These are phyloP conservation scores for Cryptotermes secundus DNA, from an alignment of 1,140 invertebrate species.

Conservation along the genomic window DNA sequence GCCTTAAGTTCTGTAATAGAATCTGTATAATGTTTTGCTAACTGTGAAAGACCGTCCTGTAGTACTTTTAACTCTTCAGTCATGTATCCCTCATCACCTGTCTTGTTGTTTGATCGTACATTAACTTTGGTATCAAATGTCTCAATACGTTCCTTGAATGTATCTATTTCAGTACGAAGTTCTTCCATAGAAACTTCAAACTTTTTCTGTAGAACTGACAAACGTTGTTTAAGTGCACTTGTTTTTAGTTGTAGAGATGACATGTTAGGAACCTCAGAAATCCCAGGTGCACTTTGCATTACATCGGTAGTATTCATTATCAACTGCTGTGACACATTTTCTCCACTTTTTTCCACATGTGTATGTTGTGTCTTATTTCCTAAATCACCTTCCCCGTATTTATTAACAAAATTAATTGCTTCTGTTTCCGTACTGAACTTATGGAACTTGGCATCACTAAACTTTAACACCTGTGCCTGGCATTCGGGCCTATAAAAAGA, in stretches of 20 bases:
- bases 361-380: neutral
- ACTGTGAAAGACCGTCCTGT: neutral
- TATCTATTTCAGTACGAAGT: neutral
- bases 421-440: constrained; percentile 26
- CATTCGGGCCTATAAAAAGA: constrained; percentile 23
- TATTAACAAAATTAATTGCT: constrained; percentile 25
- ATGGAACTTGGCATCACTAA: constrained; percentile 16
- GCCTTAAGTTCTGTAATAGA: neutral
- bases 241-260: neutral
- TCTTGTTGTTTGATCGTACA: neutral
- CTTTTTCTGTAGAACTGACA: neutral
- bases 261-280: neutral
- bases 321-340: neutral
- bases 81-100: neutral
- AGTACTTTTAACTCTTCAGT: neutral
- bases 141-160: neutral
- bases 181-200: neutral
- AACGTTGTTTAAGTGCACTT: neutral
- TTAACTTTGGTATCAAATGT: neutral
- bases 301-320: neutral
- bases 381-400: neutral
- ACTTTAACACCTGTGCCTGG: neutral
- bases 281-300: neutral
- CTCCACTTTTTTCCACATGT: neutral
- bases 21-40: neutral